Conservation (phyloP, 2,113 vertebrate genomes). For the Hippopotamus amphibius region DNA sequence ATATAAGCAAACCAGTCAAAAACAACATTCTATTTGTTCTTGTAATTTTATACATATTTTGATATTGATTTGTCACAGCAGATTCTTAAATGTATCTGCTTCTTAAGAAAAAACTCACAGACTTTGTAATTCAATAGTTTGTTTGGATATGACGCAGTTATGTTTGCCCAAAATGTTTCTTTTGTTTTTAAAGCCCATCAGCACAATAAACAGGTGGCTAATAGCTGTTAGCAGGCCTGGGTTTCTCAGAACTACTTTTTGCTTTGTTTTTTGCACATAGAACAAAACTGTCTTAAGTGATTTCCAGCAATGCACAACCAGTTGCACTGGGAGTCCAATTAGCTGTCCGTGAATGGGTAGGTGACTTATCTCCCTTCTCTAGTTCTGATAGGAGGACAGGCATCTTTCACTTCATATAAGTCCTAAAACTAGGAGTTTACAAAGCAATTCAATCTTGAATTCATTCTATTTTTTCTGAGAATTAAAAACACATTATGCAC, state of each 20-base stretch:
- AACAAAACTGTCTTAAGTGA: slow-evolving; percentile 51
- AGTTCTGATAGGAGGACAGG: neutral
- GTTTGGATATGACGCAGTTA: slow-evolving; percentile 62
- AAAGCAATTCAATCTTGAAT: neutral
- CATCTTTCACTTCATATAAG: neutral
- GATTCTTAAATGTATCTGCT: slow-evolving; percentile 78
- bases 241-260: slow-evolving; percentile 59
- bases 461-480: neutral
- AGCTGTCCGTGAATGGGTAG: neutral
- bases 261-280: neutral
- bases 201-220: slow-evolving; percentile 36
- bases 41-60: slow-evolving; percentile 82
- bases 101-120: slow-evolving; percentile 73
- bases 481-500: neutral
- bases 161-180: slow-evolving; percentile 51
- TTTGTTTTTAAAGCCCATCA: slow-evolving; percentile 65
- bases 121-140: slow-evolving; percentile 66
- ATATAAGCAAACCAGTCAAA: slow-evolving; percentile 86
- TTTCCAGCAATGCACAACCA: slow-evolving; percentile 30
- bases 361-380: neutral
- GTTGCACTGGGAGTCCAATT: slow-evolving; percentile 45
- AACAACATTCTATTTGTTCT: slow-evolving; percentile 86
- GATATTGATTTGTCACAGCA: slow-evolving; percentile 83
- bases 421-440: neutral
- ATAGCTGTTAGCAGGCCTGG: slow-evolving; percentile 51